Evolutionary conservation across 2,888 invertebrate genomes (phyloP).

Genomic region (Dexiosoma caninum): DNA sequence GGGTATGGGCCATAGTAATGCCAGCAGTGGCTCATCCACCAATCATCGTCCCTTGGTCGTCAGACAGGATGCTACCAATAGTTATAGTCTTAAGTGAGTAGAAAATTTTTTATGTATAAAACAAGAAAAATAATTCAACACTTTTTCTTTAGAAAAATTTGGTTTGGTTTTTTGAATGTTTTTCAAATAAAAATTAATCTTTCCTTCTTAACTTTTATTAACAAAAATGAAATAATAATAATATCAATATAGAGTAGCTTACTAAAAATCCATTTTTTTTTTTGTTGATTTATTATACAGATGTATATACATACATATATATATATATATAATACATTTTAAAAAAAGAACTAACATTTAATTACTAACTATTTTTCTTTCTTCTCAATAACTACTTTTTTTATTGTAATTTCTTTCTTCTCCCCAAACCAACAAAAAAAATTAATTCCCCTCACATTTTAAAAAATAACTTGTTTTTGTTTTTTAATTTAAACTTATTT

Average conservation of each 20-base stretch:
- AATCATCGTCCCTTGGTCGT: constrained; percentile 81
- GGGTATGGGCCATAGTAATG: constrained; percentile 59
- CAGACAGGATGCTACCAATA: constrained; percentile 87
- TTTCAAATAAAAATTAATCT: constrained; percentile 23
- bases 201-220: neutral
- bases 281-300: neutral
- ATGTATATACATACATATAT: too few species aligned
- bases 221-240: neutral
- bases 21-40: constrained; percentile 68
- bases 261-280: neutral
- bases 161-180: constrained; percentile 34
- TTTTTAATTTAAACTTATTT: constrained; percentile 32
- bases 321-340: neutral
- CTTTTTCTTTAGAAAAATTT: constrained; percentile 7
- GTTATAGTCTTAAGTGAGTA: constrained; percentile 89
- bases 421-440: neutral
- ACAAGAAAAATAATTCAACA: constrained; percentile 6
- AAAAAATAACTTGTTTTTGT: constrained; percentile 45
- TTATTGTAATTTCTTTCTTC: constrained; percentile 7
- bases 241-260: constrained; percentile 11
- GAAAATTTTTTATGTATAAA: neutral
- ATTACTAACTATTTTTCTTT: constrained; percentile 56
- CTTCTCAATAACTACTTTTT: constrained; percentile 29
- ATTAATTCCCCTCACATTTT: neutral
- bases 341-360: constrained; percentile 44